Percentiles rank a stretch among this genome's conserved stretches.
Conservation (phyloP, 1,140 invertebrate genomes). For the Aculops lycopersici region DNA sequence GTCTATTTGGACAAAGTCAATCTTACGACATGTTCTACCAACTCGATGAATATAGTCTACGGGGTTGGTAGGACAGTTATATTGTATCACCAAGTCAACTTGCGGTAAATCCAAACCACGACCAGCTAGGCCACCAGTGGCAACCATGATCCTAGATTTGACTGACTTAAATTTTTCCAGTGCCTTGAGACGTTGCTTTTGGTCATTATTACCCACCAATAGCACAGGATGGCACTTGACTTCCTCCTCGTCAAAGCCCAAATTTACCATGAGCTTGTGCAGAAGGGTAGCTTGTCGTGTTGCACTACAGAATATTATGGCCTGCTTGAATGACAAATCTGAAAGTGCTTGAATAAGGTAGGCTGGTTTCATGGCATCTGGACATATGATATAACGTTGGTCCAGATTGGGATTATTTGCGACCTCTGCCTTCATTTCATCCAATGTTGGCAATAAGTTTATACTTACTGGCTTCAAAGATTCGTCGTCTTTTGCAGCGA, state of each 20-base stretch:
- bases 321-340: slow-evolving; percentile 8
- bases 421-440: slow-evolving; percentile 27
- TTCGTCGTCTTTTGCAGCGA: slow-evolving; percentile 14
- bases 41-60: slow-evolving; percentile 91
- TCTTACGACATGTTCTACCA: slow-evolving; percentile 52
- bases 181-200: slow-evolving; percentile 38
- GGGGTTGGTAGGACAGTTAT: slow-evolving; percentile 50
- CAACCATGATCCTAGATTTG: slow-evolving; percentile 48
- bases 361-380: slow-evolving; percentile 59
- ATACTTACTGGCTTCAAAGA: slow-evolving; percentile 7
- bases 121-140: slow-evolving; percentile 84
- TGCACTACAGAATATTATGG: slow-evolving; percentile 9
- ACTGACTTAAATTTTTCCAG: slow-evolving; percentile 56
- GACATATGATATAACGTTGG: slow-evolving; percentile 61
- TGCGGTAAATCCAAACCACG: slow-evolving; percentile 31
- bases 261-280: slow-evolving; percentile 6
- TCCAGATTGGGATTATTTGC: slow-evolving; percentile 54
- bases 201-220: slow-evolving; percentile 49
- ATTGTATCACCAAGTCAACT: slow-evolving; percentile 48
- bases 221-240: slow-evolving; percentile 8
- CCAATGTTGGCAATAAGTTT: slow-evolving; percentile 16
- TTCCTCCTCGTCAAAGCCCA: slow-evolving; percentile 8
- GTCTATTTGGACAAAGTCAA: slow-evolving; percentile 2
- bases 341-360: slow-evolving; percentile 24
- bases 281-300: slow-evolving; percentile 8